Base-by-base conservation (phyloP, 2,113 vertebrate genomes). In the Rhea pennata region DNA sequence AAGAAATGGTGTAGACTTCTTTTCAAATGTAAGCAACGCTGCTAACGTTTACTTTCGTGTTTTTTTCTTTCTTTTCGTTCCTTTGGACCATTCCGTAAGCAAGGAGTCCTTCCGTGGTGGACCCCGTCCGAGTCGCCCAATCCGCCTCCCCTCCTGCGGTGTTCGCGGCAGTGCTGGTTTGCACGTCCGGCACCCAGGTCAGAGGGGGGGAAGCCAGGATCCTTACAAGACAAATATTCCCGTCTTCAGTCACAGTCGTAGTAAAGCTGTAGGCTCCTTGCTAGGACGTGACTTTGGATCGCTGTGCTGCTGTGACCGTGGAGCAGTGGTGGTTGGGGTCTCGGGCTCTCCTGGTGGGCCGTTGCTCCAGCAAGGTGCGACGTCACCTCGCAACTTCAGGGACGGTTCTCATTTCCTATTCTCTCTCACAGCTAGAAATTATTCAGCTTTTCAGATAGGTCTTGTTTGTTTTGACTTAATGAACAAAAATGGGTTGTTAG, bases 131-230 rank as follows among this genome's bases (percentile, higher is more conserved):
- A 66, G 76, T 77, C 31, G 4, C 77, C 36, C 61, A 48, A 6
- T 59, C 76, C 81, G 27, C 74, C 72, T 84, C 58, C 51, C 82
- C 62, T 89, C 4, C 0, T 42, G 42, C 65, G 73, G n/a, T 51
- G 7, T 91, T 96, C 75, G 19, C 87, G 74, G 86, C 80, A 61
- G 14, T 59, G 87, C 80, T 89, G 84, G 48, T 84, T 95, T 87
- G 73, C 87, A 66, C 88, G 5, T 48, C 65, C 78, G 81, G 23
- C 39, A 70, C 69, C 36, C 50, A 67, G 54, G 53, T 66, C 14
- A 88, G 61, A 81, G 61, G 17, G 64, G 50, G 46, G n/a, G 44
- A 59, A 87, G 15, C 46, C n/a, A 54, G 39, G 8, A 39, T 61
- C n/a, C 6, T 39, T 50, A 54, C 42, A 21, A 58, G 23, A 69